Evolutionary conservation across 2,797 vertebrate species (phyloP), one percentile per base, ranked within the genome.

Genomic region (Nyctalus aviator): DNA sequence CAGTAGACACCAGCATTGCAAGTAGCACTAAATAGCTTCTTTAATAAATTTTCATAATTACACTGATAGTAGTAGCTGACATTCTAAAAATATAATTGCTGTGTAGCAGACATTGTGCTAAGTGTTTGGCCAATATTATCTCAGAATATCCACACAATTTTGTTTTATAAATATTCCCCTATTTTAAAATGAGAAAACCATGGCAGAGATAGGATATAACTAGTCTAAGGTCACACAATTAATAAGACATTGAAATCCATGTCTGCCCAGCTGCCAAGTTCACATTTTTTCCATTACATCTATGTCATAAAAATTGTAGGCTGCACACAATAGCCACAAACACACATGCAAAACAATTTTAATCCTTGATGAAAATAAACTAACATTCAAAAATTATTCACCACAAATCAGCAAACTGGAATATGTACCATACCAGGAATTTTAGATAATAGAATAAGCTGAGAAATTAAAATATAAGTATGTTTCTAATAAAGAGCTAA

Each of bases 361-460:
- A 89, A 73, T 82, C 20, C 1, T 15, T 85, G 25, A 59, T 64
- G 35, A 94, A 84, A 41, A 89, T 64, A 78, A 73, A 93, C 12
- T 84, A 37, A 83, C 32, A 84, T 78, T 77, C 66, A 92, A 94
- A 95, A 84, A 83, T 44, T 76, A 83, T 14, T 93, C 9, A 35
- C 15, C 48, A 81, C 6, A 94, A 85, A 41, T 62, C 83, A 48
- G 32, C 41, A 83, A 81, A 78, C 18, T 84, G 48, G 62, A 84
- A 41, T 59, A 37, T 62, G 35, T 50, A 69, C 79, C 32, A 55
- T 68, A 32, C 30, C 55, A 90, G 68, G 48, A 94, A 93, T 90
- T 82, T 94, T 57, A 84, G 50, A 73, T 77, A 62, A 72, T 3
- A 81, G 35, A 79, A 89, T 59, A 90, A 84, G 50, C 23, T 48